These are phyloP conservation scores for Terrapene triunguis DNA, from an alignment of 2,113 vertebrate genomes.

Conservation along the genomic window DNA sequence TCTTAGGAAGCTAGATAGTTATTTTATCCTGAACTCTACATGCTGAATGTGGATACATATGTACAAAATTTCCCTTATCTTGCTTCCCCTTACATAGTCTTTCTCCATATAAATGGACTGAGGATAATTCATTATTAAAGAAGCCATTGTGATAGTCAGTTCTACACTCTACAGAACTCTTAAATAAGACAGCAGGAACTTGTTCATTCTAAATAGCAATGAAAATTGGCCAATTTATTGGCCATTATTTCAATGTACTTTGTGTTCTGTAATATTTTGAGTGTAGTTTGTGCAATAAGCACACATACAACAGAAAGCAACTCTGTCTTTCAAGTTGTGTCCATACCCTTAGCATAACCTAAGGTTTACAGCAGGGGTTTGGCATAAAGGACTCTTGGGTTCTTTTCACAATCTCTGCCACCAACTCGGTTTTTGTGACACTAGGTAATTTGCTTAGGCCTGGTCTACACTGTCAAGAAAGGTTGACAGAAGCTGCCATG, in stretches of 20 bases:
- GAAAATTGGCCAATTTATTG: not conserved
- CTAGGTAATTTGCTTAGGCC: not conserved
- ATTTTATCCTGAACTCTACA: not conserved
- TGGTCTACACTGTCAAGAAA: not conserved
- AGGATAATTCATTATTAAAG: constrained; percentile 27
- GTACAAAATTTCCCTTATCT: not conserved
- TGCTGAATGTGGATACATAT: not conserved
- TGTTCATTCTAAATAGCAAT: not conserved
- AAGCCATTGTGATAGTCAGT: not conserved
- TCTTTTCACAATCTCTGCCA: not conserved
- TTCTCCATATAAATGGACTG: not conserved
- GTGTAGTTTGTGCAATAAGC: not conserved
- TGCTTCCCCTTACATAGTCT: not conserved
- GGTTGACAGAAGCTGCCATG: not conserved
- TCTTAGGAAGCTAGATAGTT: not conserved
- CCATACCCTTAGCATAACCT: not conserved
- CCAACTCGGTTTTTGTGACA: not conserved
- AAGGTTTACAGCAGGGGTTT: not conserved
- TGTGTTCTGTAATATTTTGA: not conserved
- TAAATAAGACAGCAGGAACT: not conserved
- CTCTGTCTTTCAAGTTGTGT: not conserved
- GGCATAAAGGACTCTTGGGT: not conserved
- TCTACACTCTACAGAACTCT: not conserved
- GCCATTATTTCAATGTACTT: not conserved
- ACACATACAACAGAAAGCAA: not conserved